Percentiles rank a stretch among this genome's conserved stretches.
These are phyloP conservation scores for Loris lydekkerianus DNA, from an alignment of 2,797 vertebrate genomes.

Conservation along the genomic window DNA sequence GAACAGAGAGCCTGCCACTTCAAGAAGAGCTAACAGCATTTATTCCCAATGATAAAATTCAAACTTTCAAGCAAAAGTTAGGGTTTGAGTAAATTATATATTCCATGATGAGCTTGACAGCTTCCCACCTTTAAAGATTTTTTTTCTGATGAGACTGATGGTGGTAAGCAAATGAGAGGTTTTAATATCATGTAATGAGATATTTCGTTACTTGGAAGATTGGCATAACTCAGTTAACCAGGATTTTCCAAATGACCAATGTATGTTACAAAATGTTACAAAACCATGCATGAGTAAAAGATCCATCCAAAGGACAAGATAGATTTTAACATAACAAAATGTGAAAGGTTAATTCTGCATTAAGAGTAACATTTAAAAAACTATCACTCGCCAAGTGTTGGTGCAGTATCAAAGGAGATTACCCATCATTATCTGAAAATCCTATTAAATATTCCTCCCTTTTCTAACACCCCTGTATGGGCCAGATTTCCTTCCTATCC, in stretches of 20 bases:
- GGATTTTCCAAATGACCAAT: slow-evolving; percentile 13
- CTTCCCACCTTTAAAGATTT: background rate
- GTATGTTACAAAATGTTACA: background rate
- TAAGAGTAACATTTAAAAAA: background rate
- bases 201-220: background rate
- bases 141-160: background rate
- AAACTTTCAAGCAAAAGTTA: background rate
- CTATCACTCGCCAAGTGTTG: background rate
- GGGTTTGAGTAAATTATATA: background rate
- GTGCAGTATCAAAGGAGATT: slow-evolving; percentile 3
- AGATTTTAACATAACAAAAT: background rate
- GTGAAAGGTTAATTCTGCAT: background rate
- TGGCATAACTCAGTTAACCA: background rate
- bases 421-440: background rate
- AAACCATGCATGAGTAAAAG: background rate
- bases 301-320: background rate
- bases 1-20: background rate
- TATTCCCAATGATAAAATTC: slow-evolving; percentile 36
- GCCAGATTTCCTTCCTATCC: background rate
- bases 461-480: background rate
- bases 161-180: background rate
- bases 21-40: background rate
- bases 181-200: background rate
- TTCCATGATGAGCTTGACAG: background rate
- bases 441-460: background rate